A percentile compares a stretch with the other conserved stretches of the same genome.
These are phyloP conservation scores for Trichechus manatus DNA, from an alignment of 2,113 vertebrate species.

Conservation along the genomic window DNA sequence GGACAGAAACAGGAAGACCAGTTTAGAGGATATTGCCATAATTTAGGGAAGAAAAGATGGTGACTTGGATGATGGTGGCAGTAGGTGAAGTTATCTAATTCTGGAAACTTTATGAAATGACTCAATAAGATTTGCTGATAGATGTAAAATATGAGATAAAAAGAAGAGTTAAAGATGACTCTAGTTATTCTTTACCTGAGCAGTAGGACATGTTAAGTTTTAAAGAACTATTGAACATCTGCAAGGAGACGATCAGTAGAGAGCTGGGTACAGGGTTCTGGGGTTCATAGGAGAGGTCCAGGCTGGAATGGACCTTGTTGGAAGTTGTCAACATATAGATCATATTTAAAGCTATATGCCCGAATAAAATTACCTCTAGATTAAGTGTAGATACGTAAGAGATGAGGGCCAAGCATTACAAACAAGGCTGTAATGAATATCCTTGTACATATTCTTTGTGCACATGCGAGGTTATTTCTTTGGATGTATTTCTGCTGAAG, in stretches of 20 bases:
- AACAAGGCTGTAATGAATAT: not conserved
- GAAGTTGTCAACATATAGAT: not conserved
- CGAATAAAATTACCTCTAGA: not conserved
- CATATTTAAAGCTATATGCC: not conserved
- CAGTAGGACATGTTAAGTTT: too few species aligned
- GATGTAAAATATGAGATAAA: not conserved
- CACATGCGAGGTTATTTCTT: not conserved
- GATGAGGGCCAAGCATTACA: not conserved
- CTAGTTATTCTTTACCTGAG: not conserved
- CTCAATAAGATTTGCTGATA: not conserved
- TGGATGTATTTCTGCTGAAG: not conserved
- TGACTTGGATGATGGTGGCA: not conserved
- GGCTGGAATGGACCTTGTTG: not conserved
- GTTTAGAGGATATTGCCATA: not conserved
- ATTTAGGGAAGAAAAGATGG: not conserved
- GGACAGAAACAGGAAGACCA: not conserved
- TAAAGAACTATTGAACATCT: not conserved
- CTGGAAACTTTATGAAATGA: not conserved
- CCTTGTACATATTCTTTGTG: not conserved
- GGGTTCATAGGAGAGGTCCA: not conserved
- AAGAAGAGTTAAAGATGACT: not conserved
- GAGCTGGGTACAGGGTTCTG: not conserved
- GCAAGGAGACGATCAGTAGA: not conserved
- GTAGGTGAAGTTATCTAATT: not conserved
- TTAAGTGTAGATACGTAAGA: not conserved